Conservation (phyloP, 2,888 invertebrate species). For the Flexamia atlantica region DNA sequence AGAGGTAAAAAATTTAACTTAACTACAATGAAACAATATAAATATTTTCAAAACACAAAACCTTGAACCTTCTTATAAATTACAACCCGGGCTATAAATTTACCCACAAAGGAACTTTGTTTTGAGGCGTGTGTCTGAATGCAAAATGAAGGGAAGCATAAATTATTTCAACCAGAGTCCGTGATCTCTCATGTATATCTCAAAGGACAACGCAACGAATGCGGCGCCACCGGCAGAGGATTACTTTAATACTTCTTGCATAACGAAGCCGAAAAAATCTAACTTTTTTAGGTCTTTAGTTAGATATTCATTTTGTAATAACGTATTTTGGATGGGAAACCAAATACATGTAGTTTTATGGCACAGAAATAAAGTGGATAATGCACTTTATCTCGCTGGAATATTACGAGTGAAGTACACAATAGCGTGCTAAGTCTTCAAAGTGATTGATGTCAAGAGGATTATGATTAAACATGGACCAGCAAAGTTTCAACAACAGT, state of each 20-base stretch:
- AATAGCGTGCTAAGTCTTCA: constrained; percentile 26
- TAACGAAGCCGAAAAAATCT: too few species aligned
- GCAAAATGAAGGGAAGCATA: constrained; percentile 40
- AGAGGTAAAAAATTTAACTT: too few species aligned
- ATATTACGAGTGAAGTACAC: not conserved
- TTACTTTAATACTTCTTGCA: not conserved
- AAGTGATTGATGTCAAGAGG: constrained; percentile 35
- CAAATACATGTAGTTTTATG: too few species aligned
- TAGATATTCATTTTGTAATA: too few species aligned
- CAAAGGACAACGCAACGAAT: constrained; percentile 4
- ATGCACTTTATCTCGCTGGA: not conserved
- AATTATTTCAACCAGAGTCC: constrained; percentile 35
- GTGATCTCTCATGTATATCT: constrained; percentile 24
- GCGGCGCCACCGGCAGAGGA: not conserved
- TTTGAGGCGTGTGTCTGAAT: constrained; percentile 42
- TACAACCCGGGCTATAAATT: constrained; percentile 16
- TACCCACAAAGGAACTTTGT: constrained; percentile 30
- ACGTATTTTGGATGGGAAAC: too few species aligned
- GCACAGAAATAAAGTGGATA: too few species aligned
- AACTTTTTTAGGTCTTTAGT: too few species aligned
- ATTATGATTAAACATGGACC: constrained; percentile 43
- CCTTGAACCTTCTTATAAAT: not conserved
- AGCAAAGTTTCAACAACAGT: constrained; percentile 38
- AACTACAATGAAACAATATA: too few species aligned
- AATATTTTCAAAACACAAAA: not conserved